Evolutionary conservation across 2,113 vertebrate species (phyloP).

Genomic region (Lophotis ruficrista): DNA sequence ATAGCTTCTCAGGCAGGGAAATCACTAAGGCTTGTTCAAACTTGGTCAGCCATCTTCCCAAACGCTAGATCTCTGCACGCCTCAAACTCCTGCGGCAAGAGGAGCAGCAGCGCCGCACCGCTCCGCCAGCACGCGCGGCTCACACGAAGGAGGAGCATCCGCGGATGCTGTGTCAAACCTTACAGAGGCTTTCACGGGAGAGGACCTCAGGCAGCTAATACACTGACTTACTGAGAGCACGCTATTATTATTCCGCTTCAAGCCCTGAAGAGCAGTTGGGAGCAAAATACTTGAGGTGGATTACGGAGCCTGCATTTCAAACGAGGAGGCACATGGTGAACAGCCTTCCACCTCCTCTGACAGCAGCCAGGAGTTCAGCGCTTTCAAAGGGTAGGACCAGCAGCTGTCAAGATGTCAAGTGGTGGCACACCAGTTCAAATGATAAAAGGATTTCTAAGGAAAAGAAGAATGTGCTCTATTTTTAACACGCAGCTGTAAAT

Average conservation of each 20-base stretch:
- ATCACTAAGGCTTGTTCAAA: not conserved
- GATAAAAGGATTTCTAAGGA: not conserved
- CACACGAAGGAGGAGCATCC: accelerated
- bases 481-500: not conserved
- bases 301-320: not conserved
- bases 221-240: not conserved
- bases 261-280: not conserved
- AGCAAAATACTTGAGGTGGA: not conserved
- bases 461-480: not conserved
- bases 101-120: not conserved
- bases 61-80: not conserved
- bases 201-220: not conserved
- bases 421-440: not conserved
- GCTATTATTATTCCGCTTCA: not conserved
- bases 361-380: not conserved
- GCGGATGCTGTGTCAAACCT: not conserved
- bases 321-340: not conserved
- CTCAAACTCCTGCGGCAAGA: not conserved
- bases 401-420: not conserved
- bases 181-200: not conserved
- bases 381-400: not conserved
- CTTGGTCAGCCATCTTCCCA: not conserved
- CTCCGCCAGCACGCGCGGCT: not conserved
- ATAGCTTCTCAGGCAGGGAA: not conserved
- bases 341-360: not conserved